Evolutionary conservation across 2,888 invertebrate genomes (phyloP), one percentile per base, ranked within the genome.

Genomic region (Eristalis intricaria): DNA sequence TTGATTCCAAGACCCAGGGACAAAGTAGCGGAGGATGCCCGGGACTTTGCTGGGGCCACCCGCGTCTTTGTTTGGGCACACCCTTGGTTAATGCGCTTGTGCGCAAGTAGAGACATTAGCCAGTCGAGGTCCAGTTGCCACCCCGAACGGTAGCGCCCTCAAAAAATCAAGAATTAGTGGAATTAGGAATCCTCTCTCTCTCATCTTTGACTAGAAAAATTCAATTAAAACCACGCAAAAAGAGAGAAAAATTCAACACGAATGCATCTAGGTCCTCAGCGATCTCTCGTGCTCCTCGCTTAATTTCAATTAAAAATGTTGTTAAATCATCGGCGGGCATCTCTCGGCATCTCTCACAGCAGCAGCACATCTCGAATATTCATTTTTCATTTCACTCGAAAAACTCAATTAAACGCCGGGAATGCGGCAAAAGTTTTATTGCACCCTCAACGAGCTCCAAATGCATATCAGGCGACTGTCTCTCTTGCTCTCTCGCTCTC

Each of bases 361-460:
- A 65, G 23, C 65, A 15, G 56, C 43, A 29, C n/a, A 58, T 26
- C 50, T 69, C 64, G 65, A 75, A 78, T 77, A 83, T 78, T 83
- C 56, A 86, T 78, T 85, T 82, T 69, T 66, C 78, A 78, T 75
- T 83, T 74, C 70, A 83, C 58, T 78, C 69, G 80, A 84, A 81
- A 74, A 86, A 63, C 65, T 83, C 78, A 86, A 86, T 86, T 79
- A 86, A 78, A 83, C 63, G 75, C 65, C 56, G 71, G 35, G 63
- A 66, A 63, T 79, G 68, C 69, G 71, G 71, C 63, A 79, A 74
- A 81, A 74, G 77, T 85, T 81, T 69, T 73, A 76, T 71, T 23
- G 75, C 71, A 63, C 71, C 58, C 29, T 32, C 15, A 10, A 32
- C 32, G 32, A 32, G 32, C 32, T 10, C 32, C 32, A 32, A 32